These are phyloP conservation scores for Bufo bufo DNA, from an alignment of 2,113 vertebrate genomes.

Conservation along the genomic window DNA sequence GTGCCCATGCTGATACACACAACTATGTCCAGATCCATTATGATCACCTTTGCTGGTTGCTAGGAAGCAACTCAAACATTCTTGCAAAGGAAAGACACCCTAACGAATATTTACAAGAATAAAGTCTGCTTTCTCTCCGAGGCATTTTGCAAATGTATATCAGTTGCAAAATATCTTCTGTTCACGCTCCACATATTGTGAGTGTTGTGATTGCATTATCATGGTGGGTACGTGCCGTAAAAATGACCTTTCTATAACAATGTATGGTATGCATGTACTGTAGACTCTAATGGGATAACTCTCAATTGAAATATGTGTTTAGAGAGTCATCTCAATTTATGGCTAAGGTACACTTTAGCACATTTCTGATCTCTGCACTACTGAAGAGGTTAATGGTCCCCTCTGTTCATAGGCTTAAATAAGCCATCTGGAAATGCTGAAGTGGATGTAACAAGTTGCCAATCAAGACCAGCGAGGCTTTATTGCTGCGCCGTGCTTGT, in stretches of 20 bases:
- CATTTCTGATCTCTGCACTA: neutral
- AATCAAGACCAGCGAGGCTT: constrained; percentile 46
- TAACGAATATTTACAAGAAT: neutral
- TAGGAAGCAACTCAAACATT: neutral
- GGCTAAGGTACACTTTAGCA: constrained; percentile 12
- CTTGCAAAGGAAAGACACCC: neutral
- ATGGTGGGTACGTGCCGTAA: neutral
- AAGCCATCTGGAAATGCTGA: constrained; percentile 51
- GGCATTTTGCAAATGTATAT: neutral
- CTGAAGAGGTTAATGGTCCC: constrained; percentile 41
- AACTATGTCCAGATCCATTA: neutral
- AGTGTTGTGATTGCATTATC: neutral
- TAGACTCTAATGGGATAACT: neutral
- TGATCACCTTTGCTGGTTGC: neutral
- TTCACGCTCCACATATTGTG: neutral
- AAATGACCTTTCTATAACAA: neutral
- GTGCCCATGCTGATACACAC: neutral
- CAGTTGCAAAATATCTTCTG: neutral
- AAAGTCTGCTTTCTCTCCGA: neutral
- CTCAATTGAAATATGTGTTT: constrained; percentile 28
- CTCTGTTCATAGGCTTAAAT: constrained; percentile 13
- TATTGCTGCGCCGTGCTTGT: constrained; percentile 39
- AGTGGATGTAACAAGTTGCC: constrained; percentile 48
- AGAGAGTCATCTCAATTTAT: neutral
- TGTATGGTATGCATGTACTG: neutral